Conservation (phyloP, 2,888 invertebrate genomes). For the Drosophila neotestacea region DNA sequence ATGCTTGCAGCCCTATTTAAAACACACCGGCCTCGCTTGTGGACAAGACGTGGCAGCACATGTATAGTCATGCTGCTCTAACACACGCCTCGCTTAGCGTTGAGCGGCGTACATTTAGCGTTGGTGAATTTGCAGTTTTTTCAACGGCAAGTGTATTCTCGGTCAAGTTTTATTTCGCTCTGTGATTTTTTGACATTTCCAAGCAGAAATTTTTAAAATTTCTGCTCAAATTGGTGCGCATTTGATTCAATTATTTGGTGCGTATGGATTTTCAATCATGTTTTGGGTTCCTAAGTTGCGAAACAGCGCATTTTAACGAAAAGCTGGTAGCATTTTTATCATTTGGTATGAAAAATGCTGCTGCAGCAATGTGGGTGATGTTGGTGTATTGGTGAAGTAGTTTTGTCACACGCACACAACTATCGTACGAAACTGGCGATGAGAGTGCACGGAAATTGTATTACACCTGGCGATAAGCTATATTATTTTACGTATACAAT, state of each 20-base stretch:
- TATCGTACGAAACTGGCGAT: constrained; percentile 48
- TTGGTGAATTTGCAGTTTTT: constrained; percentile 79
- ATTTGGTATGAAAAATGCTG: constrained; percentile 38
- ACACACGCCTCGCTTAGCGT: constrained; percentile 31
- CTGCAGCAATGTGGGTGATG: constrained; percentile 62
- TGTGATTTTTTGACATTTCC: constrained; percentile 82
- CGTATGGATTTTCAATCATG: constrained; percentile 65
- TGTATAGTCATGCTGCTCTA: constrained; percentile 45
- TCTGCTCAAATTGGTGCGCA: constrained; percentile 72
- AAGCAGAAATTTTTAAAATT: constrained; percentile 74
- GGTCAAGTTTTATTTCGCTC: constrained; percentile 79
- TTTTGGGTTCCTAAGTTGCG: constrained; percentile 19
- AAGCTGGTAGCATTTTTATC: constrained; percentile 49
- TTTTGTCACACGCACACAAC: constrained; percentile 47
- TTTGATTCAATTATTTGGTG: constrained; percentile 74
- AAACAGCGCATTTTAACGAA: constrained; percentile 35
- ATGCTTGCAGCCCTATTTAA: constrained; percentile 19
- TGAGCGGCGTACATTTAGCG: constrained; percentile 47
- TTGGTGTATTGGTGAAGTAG: constrained; percentile 60
- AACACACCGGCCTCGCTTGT: constrained; percentile 64
- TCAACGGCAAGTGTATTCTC: constrained; percentile 77
- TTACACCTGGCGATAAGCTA: constrained; percentile 11
- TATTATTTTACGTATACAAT: constrained; percentile 3
- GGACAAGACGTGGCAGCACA: constrained; percentile 82
- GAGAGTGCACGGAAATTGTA: constrained; percentile 25